Evolutionary conservation across 2,888 invertebrate species (phyloP), one percentile per base, ranked within the genome.

Genomic region (Biston stratarius): DNA sequence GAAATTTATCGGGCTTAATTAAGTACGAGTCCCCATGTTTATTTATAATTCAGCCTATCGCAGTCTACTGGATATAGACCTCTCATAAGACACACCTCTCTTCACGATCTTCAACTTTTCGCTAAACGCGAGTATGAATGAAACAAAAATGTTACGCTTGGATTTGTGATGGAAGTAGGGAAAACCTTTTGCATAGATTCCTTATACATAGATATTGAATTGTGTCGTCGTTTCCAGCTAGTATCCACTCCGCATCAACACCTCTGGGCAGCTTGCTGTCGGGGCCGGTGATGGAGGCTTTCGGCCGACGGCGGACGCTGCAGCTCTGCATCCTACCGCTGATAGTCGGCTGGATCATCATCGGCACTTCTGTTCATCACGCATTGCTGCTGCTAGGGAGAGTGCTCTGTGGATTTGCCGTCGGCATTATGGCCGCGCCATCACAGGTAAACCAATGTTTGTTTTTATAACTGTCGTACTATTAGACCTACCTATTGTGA

Each of bases 231-330:
- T 57, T 79, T 72, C 34, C 90, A 97, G 97, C 97, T 5, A 96
- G 97, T 77, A 95, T 97, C 11, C 97, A 97, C 82, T 97, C 97
- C 38, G 95, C 96, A 63, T 96, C 97, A 0, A 96, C 97, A 0
- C 97, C 97, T 0, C 80, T 97, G 0, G 97, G 97, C 0, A 96
- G 97, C 0, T 88, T 97, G 77, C 75, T 96, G 44, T 96, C 97
- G 0, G 97, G 97, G 0, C 95, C 96, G 0, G 85, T 96, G 58
- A 96, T 96, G 91, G 97, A 97, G 77, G 93, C 93, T 47, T 94
- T 96, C 76, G 97, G 97, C 0, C 93, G 97, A 64, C 95, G 95
- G 69, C 92, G 95, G 38, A 95, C 96, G 7, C 86, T 97, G 61
- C 95, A 96, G 79, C 85, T 95, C 2, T 94, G 96, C 47, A 94